Conservation (phyloP, 2,888 invertebrate species). For the Rhodophaea formosa region DNA sequence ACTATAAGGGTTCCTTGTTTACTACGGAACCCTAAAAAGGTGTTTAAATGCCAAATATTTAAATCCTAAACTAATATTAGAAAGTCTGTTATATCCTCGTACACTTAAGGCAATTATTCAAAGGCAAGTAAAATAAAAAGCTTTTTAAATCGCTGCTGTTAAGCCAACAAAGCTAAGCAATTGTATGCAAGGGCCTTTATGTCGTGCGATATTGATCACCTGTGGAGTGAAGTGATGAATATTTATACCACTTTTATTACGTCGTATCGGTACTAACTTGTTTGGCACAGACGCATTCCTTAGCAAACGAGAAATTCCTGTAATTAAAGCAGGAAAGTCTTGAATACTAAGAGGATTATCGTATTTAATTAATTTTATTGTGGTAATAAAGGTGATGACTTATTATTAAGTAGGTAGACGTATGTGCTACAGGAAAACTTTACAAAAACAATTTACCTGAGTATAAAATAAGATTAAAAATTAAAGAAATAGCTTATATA, state of each 20-base stretch:
- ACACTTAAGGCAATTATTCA: too few relatives aligned
- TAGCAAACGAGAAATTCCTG: neutral
- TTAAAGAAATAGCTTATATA: too few relatives aligned
- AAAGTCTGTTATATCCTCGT: too few relatives aligned
- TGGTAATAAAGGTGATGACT: neutral
- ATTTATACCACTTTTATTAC: conserved; percentile 1
- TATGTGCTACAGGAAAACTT: neutral
- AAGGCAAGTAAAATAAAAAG: too few relatives aligned
- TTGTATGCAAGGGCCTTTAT: conserved; percentile 6
- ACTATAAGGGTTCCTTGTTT: too few relatives aligned
- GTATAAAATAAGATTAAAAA: neutral
- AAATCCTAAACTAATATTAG: too few relatives aligned
- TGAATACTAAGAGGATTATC: neutral
- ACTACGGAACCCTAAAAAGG: too few relatives aligned
- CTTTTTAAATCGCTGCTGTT: too few relatives aligned
- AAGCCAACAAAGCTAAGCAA: neutral
- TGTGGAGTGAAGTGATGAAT: conserved; percentile 1
- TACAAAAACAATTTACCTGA: neutral
- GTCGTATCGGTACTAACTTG: conserved; percentile 1
- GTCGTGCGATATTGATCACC: conserved; percentile 7
- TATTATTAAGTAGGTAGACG: neutral
- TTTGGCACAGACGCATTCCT: neutral
- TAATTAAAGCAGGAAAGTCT: neutral
- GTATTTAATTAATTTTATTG: neutral
- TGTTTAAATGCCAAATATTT: too few relatives aligned